phyloP scores from a whole-genome alignment of 1,140 invertebrate genomes.

The Charaxes varanes region DNA sequence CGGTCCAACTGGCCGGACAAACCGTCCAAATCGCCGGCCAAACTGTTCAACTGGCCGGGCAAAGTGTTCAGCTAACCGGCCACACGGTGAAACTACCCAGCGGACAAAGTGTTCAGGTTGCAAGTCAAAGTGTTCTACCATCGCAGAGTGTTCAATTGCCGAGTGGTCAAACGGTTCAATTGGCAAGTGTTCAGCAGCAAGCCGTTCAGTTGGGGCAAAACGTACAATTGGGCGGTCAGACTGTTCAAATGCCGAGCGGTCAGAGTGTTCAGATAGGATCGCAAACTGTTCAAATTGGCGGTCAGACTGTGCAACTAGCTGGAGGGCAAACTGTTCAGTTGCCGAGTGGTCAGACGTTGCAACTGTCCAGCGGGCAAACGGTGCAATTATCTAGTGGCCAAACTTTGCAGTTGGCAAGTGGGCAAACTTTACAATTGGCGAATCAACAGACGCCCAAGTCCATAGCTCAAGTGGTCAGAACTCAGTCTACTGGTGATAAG shows the following conservation, averaged over 20 bases:
- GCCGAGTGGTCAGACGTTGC: conserved; percentile 51
- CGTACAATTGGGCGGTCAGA: conserved; percentile 44
- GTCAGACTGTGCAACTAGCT: conserved; percentile 51
- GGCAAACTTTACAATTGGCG: conserved; percentile 45
- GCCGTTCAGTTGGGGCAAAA: conserved; percentile 48
- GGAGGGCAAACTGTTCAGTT: conserved; percentile 53
- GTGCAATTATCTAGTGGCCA: conserved; percentile 55
- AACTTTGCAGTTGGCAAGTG: conserved; percentile 45
- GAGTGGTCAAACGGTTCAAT: conserved; percentile 54
- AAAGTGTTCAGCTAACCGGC: conserved; percentile 55
- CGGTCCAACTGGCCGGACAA: conserved; percentile 53
- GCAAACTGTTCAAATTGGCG: conserved; percentile 43
- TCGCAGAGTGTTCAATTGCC: conserved; percentile 54
- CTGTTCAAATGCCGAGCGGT: conserved; percentile 46
- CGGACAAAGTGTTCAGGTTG: conserved; percentile 61
- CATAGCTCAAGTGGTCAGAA: conserved; percentile 43
- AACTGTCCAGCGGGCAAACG: conserved; percentile 47
- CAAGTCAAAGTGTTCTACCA: conserved; percentile 49
- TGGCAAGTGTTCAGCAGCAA: conserved; percentile 46
- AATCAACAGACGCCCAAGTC: conserved; percentile 52
- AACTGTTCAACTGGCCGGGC: conserved; percentile 49
- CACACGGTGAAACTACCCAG: conserved; percentile 60
- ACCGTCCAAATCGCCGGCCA: conserved; percentile 55
- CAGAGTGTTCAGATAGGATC: conserved; percentile 45
- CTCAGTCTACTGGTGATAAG: conserved; percentile 43